These are phyloP conservation scores for Nyctereutes procyonoides DNA, from an alignment of 2,113 vertebrate species.

Conservation along the genomic window DNA sequence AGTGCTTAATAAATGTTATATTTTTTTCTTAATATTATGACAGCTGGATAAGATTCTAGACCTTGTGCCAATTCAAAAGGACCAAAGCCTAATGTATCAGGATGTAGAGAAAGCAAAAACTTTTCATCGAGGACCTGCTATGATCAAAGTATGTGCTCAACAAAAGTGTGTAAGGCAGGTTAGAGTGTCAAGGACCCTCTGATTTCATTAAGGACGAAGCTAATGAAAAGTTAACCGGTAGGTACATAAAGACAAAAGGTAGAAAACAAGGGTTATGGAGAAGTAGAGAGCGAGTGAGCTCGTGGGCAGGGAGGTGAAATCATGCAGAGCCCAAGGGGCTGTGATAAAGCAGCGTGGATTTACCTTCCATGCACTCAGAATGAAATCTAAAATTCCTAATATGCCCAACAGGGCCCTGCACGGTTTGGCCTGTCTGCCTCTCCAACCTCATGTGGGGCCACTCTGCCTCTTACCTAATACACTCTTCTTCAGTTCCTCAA, in stretches of 20 bases:
- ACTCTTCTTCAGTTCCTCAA: neutral
- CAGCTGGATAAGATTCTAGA: neutral
- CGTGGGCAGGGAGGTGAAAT: neutral
- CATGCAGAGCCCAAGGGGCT: neutral
- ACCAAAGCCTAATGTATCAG: neutral
- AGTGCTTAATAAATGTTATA: neutral
- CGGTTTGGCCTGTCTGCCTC: neutral
- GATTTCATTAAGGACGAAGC: neutral
- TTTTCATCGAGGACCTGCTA: neutral
- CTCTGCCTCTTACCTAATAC: neutral
- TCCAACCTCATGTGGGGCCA: neutral
- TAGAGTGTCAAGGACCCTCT: neutral
- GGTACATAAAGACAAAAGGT: neutral
- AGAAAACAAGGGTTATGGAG: neutral
- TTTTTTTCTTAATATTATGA: slow-evolving; percentile 6
- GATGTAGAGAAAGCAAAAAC: neutral
- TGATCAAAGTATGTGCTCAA: neutral
- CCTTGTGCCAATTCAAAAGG: neutral
- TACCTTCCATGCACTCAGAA: neutral
- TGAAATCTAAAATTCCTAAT: neutral
- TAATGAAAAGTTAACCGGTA: neutral
- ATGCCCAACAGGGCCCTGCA: rapidly evolving
- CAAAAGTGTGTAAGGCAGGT: neutral
- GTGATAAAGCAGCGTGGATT: neutral
- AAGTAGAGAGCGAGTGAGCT: neutral